Percentiles rank a stretch among this genome's conserved stretches.
phyloP scores from a whole-genome alignment of 1,140 invertebrate species.

The Sitobion miscanthi region DNA sequence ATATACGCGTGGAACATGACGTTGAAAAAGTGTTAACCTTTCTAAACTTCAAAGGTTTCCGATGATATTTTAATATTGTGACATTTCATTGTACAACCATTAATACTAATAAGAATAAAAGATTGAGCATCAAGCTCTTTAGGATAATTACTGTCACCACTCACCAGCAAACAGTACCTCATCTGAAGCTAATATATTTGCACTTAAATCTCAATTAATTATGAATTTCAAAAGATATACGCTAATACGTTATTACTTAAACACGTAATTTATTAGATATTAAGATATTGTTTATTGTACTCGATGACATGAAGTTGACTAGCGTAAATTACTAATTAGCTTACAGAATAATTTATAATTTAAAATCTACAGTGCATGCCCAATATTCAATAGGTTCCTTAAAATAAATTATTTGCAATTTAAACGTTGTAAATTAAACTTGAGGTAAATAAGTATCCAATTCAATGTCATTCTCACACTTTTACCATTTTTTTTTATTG shows the following conservation, averaged over 20 bases:
- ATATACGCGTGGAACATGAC: not conserved
- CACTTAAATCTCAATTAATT: not conserved
- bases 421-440: not conserved
- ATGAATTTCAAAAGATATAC: too few species aligned
- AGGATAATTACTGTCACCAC: not conserved
- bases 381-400: not conserved
- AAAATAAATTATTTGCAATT: not conserved
- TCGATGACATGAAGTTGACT: not conserved
- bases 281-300: not conserved
- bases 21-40: not conserved
- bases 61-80: not conserved
- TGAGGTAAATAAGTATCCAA: not conserved
- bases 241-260: not conserved
- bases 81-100: not conserved
- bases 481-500: not conserved
- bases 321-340: not conserved
- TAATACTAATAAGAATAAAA: not conserved
- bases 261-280: not conserved
- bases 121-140: not conserved
- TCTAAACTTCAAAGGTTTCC: not conserved
- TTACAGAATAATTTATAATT: not conserved
- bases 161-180: not conserved
- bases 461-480: not conserved
- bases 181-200: not conserved
- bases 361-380: not conserved